Evolutionary conservation across 2,888 invertebrate species (phyloP).

Genomic region (Zygaena filipendulae): DNA sequence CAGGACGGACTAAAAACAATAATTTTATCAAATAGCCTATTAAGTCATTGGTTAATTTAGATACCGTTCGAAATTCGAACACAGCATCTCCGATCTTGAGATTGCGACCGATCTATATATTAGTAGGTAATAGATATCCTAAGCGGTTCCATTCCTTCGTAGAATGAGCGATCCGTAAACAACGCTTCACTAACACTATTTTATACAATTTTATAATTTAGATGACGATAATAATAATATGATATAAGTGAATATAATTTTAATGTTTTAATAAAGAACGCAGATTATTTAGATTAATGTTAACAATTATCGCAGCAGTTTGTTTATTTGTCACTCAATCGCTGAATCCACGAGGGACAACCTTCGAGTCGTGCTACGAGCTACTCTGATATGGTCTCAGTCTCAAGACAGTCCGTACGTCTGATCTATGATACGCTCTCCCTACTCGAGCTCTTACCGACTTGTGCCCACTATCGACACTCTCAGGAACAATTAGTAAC

Average conservation of each 20-base stretch:
- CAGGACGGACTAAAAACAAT: no score
- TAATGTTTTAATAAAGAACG: slow-evolving; percentile 46
- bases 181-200: slow-evolving; percentile 49
- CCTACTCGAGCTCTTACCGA: slow-evolving; percentile 56
- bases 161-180: slow-evolving; percentile 62
- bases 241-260: slow-evolving; percentile 27
- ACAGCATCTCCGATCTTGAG: slow-evolving; percentile 57
- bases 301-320: slow-evolving; percentile 33
- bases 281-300: slow-evolving; percentile 42
- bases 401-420: slow-evolving; percentile 64
- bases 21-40: no score
- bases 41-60: neutral
- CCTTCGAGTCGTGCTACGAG: no score
- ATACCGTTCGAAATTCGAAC: slow-evolving; percentile 31
- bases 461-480: slow-evolving; percentile 47
- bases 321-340: slow-evolving; percentile 25
- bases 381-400: slow-evolving; percentile 67
- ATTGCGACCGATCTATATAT: slow-evolving; percentile 60
- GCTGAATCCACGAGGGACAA: no score
- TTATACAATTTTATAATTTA: slow-evolving; percentile 29
- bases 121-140: no score
- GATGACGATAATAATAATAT: no score
- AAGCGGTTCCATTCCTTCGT: slow-evolving; percentile 50
- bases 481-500: slow-evolving; percentile 3
- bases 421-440: slow-evolving; percentile 61